Conservation (phyloP, 2,113 vertebrate species). For the Anhinga rufa region DNA sequence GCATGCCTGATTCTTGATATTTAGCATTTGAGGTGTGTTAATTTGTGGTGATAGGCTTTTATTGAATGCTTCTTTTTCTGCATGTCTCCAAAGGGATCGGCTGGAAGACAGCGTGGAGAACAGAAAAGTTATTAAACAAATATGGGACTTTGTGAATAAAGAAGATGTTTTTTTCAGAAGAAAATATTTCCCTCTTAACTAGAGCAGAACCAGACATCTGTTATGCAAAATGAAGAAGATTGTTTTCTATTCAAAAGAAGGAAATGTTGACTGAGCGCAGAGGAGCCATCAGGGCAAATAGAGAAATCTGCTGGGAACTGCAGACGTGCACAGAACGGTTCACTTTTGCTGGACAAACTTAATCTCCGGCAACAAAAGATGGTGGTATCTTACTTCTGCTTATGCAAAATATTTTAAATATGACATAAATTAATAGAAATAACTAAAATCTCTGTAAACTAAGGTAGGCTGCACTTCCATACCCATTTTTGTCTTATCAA, state of each 20-base stretch:
- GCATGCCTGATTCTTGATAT: background rate
- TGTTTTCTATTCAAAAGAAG: background rate
- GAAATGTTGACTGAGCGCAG: background rate
- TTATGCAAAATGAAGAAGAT: background rate
- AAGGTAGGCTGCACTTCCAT: background rate
- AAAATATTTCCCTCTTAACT: background rate
- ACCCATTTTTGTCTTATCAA: background rate
- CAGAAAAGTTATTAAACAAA: background rate
- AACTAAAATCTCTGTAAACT: background rate
- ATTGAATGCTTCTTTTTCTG: background rate
- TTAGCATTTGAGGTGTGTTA: background rate
- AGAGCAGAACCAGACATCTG: background rate
- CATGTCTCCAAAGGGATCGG: background rate
- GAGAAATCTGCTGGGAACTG: background rate
- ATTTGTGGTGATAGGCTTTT: background rate
- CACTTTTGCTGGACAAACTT: background rate
- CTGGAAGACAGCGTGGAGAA: background rate
- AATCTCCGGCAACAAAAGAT: background rate
- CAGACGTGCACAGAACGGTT: rapidly evolving
- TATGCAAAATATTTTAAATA: background rate
- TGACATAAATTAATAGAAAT: background rate
- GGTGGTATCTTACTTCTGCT: background rate
- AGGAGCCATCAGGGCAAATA: background rate
- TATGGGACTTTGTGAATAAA: background rate
- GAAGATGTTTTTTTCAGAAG: background rate